Percentiles rank a stretch among this genome's conserved stretches.
phyloP scores from a whole-genome alignment of 1,140 invertebrate genomes.

The Lutraria rhynchaena region DNA sequence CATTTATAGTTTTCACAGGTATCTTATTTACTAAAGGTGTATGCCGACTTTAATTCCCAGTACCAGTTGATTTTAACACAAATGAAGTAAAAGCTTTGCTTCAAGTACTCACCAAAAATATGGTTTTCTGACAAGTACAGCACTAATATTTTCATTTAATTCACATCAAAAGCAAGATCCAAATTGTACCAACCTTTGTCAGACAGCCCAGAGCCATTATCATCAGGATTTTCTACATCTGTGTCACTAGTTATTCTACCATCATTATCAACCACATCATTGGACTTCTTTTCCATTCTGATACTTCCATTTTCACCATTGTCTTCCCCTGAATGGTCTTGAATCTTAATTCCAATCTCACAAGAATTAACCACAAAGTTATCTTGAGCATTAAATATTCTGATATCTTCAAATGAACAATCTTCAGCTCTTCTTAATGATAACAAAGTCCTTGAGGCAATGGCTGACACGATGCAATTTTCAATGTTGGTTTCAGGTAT shows the following conservation, averaged over 20 bases:
- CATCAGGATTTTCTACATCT: not conserved
- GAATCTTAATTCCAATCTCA: constrained; percentile 42
- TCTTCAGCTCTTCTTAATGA: constrained; percentile 47
- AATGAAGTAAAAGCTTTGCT: too few relatives aligned
- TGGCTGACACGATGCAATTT: not conserved
- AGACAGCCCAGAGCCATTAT: too few relatives aligned
- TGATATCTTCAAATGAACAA: constrained; percentile 43
- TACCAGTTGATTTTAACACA: too few relatives aligned
- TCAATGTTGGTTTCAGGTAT: not conserved
- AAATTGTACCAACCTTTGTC: too few relatives aligned
- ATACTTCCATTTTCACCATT: constrained; percentile 10
- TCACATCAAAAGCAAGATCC: too few relatives aligned
- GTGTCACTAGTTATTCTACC: not conserved
- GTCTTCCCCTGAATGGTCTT: constrained; percentile 3
- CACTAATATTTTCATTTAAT: too few relatives aligned
- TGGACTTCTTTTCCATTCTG: not conserved
- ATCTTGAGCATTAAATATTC: constrained; percentile 63
- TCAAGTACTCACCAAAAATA: too few relatives aligned
- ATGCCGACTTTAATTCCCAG: too few relatives aligned
- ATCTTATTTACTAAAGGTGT: too few relatives aligned
- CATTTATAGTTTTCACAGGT: too few relatives aligned
- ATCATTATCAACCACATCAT: not conserved
- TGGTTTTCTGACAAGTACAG: too few relatives aligned
- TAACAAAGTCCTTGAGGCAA: constrained; percentile 51
- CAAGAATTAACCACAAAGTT: constrained; percentile 62